phyloP scores from a whole-genome alignment of 2,888 invertebrate species.

The Mesorhabditis belari region DNA sequence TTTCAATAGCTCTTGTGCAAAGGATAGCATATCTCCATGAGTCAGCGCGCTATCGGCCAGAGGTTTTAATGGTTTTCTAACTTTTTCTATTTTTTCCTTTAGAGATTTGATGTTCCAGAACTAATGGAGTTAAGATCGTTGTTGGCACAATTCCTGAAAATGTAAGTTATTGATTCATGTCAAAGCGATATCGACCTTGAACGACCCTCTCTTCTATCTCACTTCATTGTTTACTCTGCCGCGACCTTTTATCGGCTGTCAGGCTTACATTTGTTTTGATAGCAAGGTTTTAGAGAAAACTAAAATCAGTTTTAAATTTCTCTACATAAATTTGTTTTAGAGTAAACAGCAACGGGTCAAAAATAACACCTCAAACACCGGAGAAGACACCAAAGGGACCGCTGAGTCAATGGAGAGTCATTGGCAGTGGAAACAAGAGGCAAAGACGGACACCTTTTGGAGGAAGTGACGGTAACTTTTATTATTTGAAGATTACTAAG shows the following conservation, averaged over 20 bases:
- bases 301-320: not conserved
- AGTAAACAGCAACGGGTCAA: not conserved
- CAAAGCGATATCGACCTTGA: too few relatives aligned
- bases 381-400: not conserved
- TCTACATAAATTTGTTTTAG: not conserved
- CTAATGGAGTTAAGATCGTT: constrained; percentile 27
- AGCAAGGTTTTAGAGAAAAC: too few relatives aligned
- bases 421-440: not conserved
- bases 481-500: too few relatives aligned
- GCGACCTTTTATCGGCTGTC: too few relatives aligned
- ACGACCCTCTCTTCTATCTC: too few relatives aligned
- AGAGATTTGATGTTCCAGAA: constrained; percentile 21
- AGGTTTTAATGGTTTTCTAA: constrained; percentile 4
- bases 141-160: constrained; percentile 24
- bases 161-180: constrained; percentile 19
- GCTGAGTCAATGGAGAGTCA: not conserved
- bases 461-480: not conserved
- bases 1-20: constrained; percentile 21
- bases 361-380: not conserved
- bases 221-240: too few relatives aligned
- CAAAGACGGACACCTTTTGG: not conserved
- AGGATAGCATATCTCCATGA: constrained; percentile 34
- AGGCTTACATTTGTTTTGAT: too few relatives aligned
- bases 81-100: not conserved
- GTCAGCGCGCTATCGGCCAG: constrained; percentile 20